Conservation (phyloP, 1,140 invertebrate genomes). For the Zaprionus kolodkinae region DNA sequence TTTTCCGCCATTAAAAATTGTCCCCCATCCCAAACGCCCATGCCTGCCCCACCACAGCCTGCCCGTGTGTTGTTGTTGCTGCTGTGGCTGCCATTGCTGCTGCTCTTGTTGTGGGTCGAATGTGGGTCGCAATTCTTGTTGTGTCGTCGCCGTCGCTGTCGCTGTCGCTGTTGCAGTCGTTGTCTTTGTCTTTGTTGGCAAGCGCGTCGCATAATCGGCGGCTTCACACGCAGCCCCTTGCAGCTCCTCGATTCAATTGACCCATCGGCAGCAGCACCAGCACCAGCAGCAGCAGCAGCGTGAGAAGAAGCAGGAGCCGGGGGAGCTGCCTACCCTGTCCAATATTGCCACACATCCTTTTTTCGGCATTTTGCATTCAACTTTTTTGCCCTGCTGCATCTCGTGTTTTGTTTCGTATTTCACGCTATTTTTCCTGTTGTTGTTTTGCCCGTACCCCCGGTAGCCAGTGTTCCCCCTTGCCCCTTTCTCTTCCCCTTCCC, state of each 20-base stretch:
- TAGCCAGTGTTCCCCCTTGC: neutral
- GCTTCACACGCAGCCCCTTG: slow-evolving; percentile 67
- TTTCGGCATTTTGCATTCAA: slow-evolving; percentile 56
- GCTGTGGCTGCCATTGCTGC: slow-evolving; percentile 18
- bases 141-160: neutral
- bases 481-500: neutral
- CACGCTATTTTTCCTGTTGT: slow-evolving; percentile 27
- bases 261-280: slow-evolving; percentile 12
- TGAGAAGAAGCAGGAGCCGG: neutral
- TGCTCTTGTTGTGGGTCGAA: slow-evolving; percentile 71
- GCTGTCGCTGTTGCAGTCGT: neutral
- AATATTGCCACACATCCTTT: slow-evolving; percentile 16
- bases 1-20: slow-evolving; percentile 79
- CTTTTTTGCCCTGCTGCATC: neutral
- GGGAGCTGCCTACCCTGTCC: too few species aligned
- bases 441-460: slow-evolving; percentile 25
- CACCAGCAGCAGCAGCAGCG: neutral
- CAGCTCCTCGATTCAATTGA: slow-evolving; percentile 27
- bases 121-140: slow-evolving; percentile 71
- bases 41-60: neutral
- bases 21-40: slow-evolving; percentile 22
- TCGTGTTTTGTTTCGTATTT: slow-evolving; percentile 29
- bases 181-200: slow-evolving; percentile 54
- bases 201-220: slow-evolving; percentile 75
- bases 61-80: slow-evolving; percentile 42